Evolutionary conservation across 2,113 vertebrate species (phyloP).

Genomic region (Pagrus major): DNA sequence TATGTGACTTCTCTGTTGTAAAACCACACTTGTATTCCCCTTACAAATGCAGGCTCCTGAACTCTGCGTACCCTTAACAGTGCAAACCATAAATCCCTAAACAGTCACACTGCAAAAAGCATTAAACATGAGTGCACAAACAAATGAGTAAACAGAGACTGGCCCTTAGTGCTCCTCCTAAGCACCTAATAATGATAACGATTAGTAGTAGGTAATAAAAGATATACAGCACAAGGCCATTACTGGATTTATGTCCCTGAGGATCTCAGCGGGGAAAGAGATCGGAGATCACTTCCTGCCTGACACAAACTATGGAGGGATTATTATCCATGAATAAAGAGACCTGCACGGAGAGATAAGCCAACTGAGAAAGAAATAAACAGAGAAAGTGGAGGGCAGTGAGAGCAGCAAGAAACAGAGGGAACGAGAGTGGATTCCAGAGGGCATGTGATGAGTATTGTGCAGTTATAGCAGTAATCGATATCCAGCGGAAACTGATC

Average conservation of each 20-base stretch:
- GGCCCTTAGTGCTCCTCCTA: constrained; percentile 28
- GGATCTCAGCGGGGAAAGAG: neutral
- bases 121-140: constrained; percentile 47
- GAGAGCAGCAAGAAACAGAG: constrained; percentile 25
- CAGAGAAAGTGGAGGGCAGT: neutral
- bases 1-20: constrained; percentile 12
- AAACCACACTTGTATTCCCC: constrained; percentile 37
- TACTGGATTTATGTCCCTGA: constrained; percentile 35
- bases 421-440: constrained; percentile 39
- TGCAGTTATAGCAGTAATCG: constrained; percentile 71
- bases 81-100: constrained; percentile 43
- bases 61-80: constrained; percentile 19
- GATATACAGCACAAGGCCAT: constrained; percentile 37
- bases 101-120: constrained; percentile 46
- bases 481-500: constrained; percentile 75
- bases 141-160: constrained; percentile 42
- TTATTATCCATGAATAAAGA: constrained; percentile 11
- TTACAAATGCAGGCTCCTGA: constrained; percentile 13
- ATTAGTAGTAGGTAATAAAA: constrained; percentile 61
- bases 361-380: constrained; percentile 21
- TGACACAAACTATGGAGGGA: constrained; percentile 10
- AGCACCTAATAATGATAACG: constrained; percentile 59
- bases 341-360: constrained; percentile 34
- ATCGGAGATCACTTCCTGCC: constrained; percentile 19
- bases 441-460: constrained; percentile 54